Percentiles rank a stretch among this genome's conserved stretches.
Evolutionary conservation across 1,140 invertebrate species (phyloP).

Genomic region (Tetranychus cinnabarinus): DNA sequence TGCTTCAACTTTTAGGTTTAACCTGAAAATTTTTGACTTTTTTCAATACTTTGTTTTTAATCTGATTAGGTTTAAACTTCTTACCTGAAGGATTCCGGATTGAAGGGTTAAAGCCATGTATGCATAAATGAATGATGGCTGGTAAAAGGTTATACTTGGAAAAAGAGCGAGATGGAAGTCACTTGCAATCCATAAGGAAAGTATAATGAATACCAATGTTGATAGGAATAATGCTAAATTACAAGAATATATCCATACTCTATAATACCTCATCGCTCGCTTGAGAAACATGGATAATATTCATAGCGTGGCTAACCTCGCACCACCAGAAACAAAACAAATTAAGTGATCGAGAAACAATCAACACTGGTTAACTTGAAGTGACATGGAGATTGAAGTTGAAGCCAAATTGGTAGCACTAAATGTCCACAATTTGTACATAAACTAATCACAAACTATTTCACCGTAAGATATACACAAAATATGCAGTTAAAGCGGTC

Average conservation of each 20-base stretch:
- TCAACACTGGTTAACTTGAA: too few species aligned
- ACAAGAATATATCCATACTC: constrained; percentile 75
- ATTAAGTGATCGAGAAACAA: background rate
- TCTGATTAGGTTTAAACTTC: background rate
- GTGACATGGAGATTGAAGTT: too few species aligned
- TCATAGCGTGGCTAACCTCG: background rate
- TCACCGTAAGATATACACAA: too few species aligned
- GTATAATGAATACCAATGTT: constrained; percentile 49
- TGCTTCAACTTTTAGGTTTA: too few species aligned
- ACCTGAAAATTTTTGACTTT: too few species aligned
- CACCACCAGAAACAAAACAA: background rate
- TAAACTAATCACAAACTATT: too few species aligned
- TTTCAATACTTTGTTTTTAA: too few species aligned
- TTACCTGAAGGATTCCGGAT: constrained; percentile 25
- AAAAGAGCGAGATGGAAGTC: constrained; percentile 33
- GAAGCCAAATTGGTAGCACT: too few species aligned
- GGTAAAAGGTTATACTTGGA: constrained; percentile 32
- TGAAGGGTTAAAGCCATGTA: constrained; percentile 51
- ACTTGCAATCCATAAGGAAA: constrained; percentile 41
- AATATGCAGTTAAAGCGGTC: too few species aligned
- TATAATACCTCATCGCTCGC: constrained; percentile 40
- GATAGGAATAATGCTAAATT: constrained; percentile 57
- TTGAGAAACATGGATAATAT: constrained; percentile 17
- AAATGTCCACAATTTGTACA: too few species aligned
- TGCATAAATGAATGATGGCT: constrained; percentile 58